phyloP scores from a whole-genome alignment of 2,888 invertebrate genomes.

The Periphyllus acericola region DNA sequence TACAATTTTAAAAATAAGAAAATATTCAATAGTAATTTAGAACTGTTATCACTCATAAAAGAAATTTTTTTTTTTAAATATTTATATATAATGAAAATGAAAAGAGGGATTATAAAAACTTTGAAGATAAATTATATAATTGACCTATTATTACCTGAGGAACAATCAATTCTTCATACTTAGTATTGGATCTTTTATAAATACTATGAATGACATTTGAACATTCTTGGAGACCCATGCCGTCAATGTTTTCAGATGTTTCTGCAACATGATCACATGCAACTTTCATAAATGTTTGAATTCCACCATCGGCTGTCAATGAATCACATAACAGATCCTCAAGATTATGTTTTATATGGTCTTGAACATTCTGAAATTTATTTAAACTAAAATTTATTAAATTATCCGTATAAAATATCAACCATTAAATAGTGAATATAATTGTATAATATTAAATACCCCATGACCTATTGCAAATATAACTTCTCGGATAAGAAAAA shows the following conservation, averaged over 20 bases:
- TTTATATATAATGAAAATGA: no score
- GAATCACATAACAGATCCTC: slow-evolving; percentile 1
- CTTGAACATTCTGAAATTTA: slow-evolving; percentile 31
- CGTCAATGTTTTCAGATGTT: neutral
- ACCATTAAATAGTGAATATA: neutral
- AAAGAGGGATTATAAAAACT: no score
- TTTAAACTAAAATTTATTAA: neutral
- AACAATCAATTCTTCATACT: neutral
- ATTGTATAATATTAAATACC: slow-evolving; percentile 7
- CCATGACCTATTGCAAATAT: slow-evolving; percentile 32
- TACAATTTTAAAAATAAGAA: no score
- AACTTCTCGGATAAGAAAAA: slow-evolving; percentile 43
- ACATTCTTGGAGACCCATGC: slow-evolving; percentile 29
- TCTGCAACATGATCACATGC: slow-evolving; percentile 43
- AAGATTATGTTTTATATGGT: slow-evolving; percentile 20
- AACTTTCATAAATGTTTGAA: slow-evolving; percentile 32
- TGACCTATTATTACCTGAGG: slow-evolving; percentile 33
- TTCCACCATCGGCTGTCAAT: slow-evolving; percentile 8
- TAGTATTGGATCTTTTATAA: neutral
- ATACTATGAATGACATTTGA: slow-evolving; percentile 23
- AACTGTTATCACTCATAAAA: no score
- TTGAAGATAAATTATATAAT: neutral
- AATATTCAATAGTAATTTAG: no score
- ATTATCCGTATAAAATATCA: neutral
- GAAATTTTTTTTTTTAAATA: no score